Evolutionary conservation across 1,140 invertebrate genomes (phyloP), one percentile per base, ranked within the genome.

Genomic region (Paralvinella palmiformis): DNA sequence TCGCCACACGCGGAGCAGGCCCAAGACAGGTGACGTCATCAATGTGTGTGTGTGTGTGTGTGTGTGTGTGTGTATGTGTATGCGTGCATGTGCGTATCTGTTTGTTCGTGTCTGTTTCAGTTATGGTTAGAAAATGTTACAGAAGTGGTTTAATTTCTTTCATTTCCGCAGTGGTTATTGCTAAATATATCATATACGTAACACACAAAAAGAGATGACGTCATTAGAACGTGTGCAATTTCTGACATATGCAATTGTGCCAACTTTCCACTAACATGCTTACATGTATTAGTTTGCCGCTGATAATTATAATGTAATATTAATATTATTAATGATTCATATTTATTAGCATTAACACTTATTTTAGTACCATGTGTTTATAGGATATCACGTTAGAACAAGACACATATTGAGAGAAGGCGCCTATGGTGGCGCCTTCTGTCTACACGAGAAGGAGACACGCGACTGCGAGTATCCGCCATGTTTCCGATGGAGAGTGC

Each of bases 401-500:
- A 29, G 64, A 31, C 29, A n/a, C 22, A 50, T 66, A 15, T 52
- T 66, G 17, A n/a, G 33, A 4, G 59, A 48, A 2, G 62, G 53
- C 7, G 24, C 31, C 10, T 32, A 60, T 31, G 59, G 35, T 20
- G 64, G 64, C 10, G 27, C 27, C 24, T 10, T 20, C 24, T 66
- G 64, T 44, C 44, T 52, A 1, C 44, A 36, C 33, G 48, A 55
- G 13, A 45, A 33, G 50, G 64, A 66, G 45, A 53, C 41, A 10
- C 59, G 52, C n/a, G 45, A 59, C 6, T 66, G 64, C 55, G 33
- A 20, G n/a, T 55, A 66, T 41, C 27, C 50, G n/a, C 50, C 64
- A 17, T 65, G 64, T 37, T 66, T 56, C 59, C 29, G 29, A 10
- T 66, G 64, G 64, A 36, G 35, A 22, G 45, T 36, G 48, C 27